Percentiles rank a stretch among this genome's conserved stretches.
phyloP scores from a whole-genome alignment of 2,797 vertebrate species.

The Arnoldichthys spilopterus region DNA sequence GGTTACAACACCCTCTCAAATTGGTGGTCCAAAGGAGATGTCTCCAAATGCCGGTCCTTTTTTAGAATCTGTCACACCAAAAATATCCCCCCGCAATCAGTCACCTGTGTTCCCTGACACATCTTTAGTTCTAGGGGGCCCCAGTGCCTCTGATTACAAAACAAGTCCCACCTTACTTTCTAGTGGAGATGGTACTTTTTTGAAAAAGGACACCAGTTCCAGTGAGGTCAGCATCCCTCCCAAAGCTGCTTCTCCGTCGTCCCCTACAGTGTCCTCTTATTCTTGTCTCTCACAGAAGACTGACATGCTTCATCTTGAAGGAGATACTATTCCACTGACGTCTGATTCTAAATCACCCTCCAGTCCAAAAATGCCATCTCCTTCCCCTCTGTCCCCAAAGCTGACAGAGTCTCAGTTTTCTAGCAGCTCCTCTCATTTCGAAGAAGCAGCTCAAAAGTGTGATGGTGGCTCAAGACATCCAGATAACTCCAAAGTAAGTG shows the following conservation, averaged over 20 bases:
- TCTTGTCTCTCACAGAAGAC: slow-evolving; percentile 69
- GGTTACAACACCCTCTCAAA: slow-evolving; percentile 89
- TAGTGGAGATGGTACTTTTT: slow-evolving; percentile 49
- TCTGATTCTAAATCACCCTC: slow-evolving; percentile 77
- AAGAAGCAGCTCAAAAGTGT: slow-evolving; percentile 57
- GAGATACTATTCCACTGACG: slow-evolving; percentile 72
- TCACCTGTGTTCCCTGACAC: slow-evolving; percentile 72
- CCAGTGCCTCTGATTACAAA: slow-evolving; percentile 51
- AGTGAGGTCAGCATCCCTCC: slow-evolving; percentile 66
- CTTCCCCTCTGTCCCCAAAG: slow-evolving; percentile 66
- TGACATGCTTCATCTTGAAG: slow-evolving; percentile 56
- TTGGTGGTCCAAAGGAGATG: slow-evolving; percentile 73
- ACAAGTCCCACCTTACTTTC: slow-evolving; percentile 59
- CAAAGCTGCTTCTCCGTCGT: slow-evolving; percentile 71
- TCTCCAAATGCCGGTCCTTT: slow-evolving; percentile 60
- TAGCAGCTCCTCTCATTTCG: slow-evolving; percentile 34
- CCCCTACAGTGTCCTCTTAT: slow-evolving; percentile 72
- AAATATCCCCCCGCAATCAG: slow-evolving; percentile 68
- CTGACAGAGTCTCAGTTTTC: slow-evolving; percentile 49
- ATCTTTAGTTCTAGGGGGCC: slow-evolving; percentile 62
- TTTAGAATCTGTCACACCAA: slow-evolving; percentile 69
- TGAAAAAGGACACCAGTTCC: slow-evolving; percentile 57
- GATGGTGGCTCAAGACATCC: slow-evolving; percentile 74
- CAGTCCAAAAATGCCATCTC: slow-evolving; percentile 69
- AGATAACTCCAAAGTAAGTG: slow-evolving; percentile 66